These are phyloP conservation scores for Meandrusa payeni DNA, from an alignment of 2,888 invertebrate species.

Conservation along the genomic window DNA sequence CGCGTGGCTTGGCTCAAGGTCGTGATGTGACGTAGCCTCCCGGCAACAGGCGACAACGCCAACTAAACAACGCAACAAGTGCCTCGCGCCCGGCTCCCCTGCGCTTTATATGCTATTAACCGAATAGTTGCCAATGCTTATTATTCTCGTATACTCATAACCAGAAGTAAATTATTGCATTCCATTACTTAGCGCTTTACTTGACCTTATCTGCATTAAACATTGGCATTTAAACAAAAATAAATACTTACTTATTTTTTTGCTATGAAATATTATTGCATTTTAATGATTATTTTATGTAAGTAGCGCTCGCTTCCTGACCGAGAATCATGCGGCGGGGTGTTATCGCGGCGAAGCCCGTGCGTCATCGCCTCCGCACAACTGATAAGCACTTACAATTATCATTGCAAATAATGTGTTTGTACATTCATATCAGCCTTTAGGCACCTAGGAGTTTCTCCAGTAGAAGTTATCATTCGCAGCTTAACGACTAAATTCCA, in stretches of 20 bases:
- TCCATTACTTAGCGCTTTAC: neutral
- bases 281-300: slow-evolving; percentile 12
- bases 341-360: slow-evolving; percentile 59
- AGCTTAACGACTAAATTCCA: slow-evolving; percentile 44
- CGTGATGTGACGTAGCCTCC: slow-evolving; percentile 61
- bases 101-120: slow-evolving; percentile 53
- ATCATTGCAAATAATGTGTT: slow-evolving; percentile 78
- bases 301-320: slow-evolving; percentile 49
- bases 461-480: slow-evolving; percentile 49
- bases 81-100: slow-evolving; percentile 50
- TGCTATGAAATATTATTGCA: too few species aligned
- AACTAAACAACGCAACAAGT: slow-evolving; percentile 78
- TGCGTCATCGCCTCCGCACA: slow-evolving; percentile 76
- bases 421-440: slow-evolving; percentile 61
- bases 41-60: slow-evolving; percentile 66
- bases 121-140: slow-evolving; percentile 43
- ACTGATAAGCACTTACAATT: slow-evolving; percentile 75
- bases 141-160: slow-evolving; percentile 25
- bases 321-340: slow-evolving; percentile 50
- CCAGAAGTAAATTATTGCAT: neutral
- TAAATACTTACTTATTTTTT: too few species aligned
- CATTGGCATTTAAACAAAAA: neutral
- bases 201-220: neutral
- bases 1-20: slow-evolving; percentile 55
- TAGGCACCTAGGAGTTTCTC: slow-evolving; percentile 55